Percentiles rank a stretch among this genome's conserved stretches.
phyloP scores from a whole-genome alignment of 2,113 vertebrate species.

The Puffinus mauretanicus region DNA sequence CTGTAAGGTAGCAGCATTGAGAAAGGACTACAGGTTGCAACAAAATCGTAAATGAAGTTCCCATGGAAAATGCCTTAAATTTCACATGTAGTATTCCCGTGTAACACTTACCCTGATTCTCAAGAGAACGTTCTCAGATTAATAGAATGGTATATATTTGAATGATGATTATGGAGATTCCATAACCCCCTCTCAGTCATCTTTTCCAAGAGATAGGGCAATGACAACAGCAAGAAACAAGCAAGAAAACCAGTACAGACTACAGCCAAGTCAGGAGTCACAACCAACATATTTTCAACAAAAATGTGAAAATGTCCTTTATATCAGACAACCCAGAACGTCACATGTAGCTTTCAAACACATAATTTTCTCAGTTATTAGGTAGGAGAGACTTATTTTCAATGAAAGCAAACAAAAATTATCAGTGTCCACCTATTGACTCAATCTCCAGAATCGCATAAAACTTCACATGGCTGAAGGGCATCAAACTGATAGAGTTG shows the following conservation, averaged over 20 bases:
- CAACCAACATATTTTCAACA: neutral
- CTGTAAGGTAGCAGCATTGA: neutral
- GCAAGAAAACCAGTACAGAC: neutral
- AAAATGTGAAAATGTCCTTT: neutral
- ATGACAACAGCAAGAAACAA: slow-evolving; percentile 5
- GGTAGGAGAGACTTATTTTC: neutral
- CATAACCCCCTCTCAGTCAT: neutral
- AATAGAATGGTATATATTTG: neutral
- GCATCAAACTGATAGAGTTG: neutral
- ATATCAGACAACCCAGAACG: neutral
- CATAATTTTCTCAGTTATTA: neutral
- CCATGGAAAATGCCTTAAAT: neutral
- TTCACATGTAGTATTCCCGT: neutral
- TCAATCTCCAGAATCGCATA: neutral
- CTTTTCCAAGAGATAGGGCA: neutral
- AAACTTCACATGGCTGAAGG: neutral
- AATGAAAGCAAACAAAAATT: neutral
- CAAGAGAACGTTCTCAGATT: slow-evolving; percentile 10
- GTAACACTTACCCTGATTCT: slow-evolving; percentile 36
- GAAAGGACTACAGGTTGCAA: neutral
- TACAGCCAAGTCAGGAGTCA: neutral
- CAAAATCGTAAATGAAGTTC: neutral
- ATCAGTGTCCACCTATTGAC: neutral
- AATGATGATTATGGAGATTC: slow-evolving; percentile 25
- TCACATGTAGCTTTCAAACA: neutral